Evolutionary conservation across 2,888 invertebrate species (phyloP).

Genomic region (Agapostemon virescens): DNA sequence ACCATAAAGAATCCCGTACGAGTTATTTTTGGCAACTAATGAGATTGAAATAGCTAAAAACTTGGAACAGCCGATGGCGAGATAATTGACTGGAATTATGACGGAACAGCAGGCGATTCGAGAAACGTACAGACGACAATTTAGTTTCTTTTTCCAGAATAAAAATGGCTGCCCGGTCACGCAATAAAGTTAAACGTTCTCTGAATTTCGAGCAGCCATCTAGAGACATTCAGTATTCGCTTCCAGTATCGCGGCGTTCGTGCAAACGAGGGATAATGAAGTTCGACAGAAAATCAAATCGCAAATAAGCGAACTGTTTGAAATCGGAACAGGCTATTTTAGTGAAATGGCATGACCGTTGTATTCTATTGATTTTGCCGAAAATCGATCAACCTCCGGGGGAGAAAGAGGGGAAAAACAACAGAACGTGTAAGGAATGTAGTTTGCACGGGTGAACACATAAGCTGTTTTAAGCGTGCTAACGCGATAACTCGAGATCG

Average conservation of each 20-base stretch:
- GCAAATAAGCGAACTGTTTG: slow-evolving; percentile 2
- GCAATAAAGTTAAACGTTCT: neutral
- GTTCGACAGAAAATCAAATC: neutral
- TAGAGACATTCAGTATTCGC: neutral
- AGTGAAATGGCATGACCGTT: slow-evolving; percentile 47
- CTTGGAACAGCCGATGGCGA: neutral
- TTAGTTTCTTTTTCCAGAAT: neutral
- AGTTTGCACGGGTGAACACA: slow-evolving; percentile 23
- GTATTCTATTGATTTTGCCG: slow-evolving; percentile 60
- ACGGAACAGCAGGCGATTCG: neutral
- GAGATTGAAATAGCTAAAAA: neutral
- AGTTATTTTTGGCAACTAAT: slow-evolving; percentile 7
- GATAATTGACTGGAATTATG: neutral
- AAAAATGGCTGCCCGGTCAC: neutral
- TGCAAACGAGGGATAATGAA: neutral
- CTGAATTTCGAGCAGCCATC: neutral
- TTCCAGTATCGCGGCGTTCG: neutral
- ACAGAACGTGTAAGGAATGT: slow-evolving; percentile 19
- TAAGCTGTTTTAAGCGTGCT: slow-evolving; percentile 30
- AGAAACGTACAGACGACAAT: neutral
- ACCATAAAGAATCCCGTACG: slow-evolving; percentile 15
- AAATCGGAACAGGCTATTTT: slow-evolving; percentile 55
- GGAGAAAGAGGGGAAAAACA: slow-evolving; percentile 31
- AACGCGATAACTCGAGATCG: slow-evolving; percentile 22
- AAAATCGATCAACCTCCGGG: slow-evolving; percentile 59